phyloP scores from a whole-genome alignment of 2,797 vertebrate genomes.

The Brotogeris chrysoptera region DNA sequence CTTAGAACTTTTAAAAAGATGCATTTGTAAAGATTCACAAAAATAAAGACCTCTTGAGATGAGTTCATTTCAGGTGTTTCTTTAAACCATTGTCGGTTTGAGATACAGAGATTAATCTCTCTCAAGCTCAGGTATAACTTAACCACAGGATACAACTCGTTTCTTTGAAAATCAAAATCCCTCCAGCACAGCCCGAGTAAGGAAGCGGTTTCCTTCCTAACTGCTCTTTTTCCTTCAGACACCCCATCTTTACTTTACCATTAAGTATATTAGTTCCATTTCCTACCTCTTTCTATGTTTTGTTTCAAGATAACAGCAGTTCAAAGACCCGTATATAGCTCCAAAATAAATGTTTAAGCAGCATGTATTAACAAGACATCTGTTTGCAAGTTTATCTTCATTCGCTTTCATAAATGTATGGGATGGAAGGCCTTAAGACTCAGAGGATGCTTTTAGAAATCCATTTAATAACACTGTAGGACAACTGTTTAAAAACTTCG shows the following conservation, averaged over 20 bases:
- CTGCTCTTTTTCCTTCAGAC: conserved; percentile 38
- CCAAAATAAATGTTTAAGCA: not conserved
- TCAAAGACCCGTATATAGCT: not conserved
- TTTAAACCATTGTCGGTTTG: conserved; percentile 44
- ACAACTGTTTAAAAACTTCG: not conserved
- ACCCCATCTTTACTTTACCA: not conserved
- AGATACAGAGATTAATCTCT: conserved; percentile 27
- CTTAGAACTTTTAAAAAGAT: not conserved
- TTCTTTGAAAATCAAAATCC: conserved; percentile 32
- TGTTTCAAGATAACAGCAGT: not conserved
- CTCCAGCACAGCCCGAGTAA: not conserved
- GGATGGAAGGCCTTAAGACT: not conserved
- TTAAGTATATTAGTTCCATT: not conserved
- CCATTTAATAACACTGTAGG: not conserved
- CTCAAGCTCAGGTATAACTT: not conserved
- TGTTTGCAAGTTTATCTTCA: not conserved
- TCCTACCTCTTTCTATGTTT: not conserved
- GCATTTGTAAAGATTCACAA: not conserved
- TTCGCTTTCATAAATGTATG: not conserved
- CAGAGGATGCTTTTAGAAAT: not conserved
- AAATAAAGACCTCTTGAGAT: not conserved
- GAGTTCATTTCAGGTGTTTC: not conserved
- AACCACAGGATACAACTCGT: conserved; percentile 20
- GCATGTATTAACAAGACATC: not conserved
- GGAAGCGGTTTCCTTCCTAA: conserved; percentile 64